These are phyloP conservation scores for Eilema sororculum DNA, from an alignment of 2,888 invertebrate species.

Conservation along the genomic window DNA sequence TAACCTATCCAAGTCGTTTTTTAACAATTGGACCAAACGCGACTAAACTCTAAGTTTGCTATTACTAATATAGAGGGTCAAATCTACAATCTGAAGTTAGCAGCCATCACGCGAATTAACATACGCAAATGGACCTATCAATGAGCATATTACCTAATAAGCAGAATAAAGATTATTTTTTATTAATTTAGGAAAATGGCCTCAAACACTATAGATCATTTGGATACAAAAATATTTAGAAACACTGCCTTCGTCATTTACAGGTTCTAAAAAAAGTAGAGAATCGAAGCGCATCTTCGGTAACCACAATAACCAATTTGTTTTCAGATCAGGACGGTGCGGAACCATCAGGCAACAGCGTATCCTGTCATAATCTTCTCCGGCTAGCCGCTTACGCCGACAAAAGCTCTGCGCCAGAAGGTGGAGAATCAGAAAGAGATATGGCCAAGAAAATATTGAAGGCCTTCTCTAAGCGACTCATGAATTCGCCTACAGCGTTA, in stretches of 20 bases:
- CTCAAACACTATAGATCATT: not conserved
- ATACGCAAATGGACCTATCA: no score
- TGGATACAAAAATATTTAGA: not conserved
- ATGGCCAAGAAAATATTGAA: conserved; percentile 88
- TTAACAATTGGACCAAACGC: no score
- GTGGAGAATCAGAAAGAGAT: conserved; percentile 77
- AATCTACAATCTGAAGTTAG: no score
- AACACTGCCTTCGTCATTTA: not conserved
- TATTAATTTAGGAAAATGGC: no score
- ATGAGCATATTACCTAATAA: no score
- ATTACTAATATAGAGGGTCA: no score
- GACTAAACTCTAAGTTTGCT: no score
- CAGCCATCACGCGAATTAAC: no score
- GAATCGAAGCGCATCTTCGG: not conserved
- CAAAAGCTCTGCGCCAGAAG: conserved; percentile 74
- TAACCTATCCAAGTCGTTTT: no score
- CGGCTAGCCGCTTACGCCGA: conserved; percentile 91
- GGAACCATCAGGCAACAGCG: conserved; percentile 97
- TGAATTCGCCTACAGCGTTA: conserved; percentile 89
- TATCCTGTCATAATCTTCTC: conserved; percentile 93
- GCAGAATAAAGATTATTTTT: no score
- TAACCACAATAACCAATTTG: not conserved
- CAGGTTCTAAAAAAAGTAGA: not conserved
- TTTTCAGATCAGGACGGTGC: conserved; percentile 96
- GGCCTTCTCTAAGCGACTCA: conserved; percentile 88